Percentiles rank a stretch among this genome's conserved stretches.
Conservation (phyloP, 2,113 vertebrate species). For the Lamprotornis superbus region DNA sequence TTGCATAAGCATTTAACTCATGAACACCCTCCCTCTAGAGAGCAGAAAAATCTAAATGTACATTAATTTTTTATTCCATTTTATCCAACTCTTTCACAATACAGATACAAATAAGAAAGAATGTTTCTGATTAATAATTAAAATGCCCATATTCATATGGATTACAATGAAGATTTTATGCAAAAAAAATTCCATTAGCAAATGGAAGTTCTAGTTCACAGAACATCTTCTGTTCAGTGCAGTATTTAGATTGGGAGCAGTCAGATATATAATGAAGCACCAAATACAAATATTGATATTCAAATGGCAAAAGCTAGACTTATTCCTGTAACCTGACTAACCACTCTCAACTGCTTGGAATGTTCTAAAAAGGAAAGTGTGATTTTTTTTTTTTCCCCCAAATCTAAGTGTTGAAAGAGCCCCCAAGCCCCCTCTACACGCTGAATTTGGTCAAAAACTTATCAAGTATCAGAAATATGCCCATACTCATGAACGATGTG, state of each 20-base stretch:
- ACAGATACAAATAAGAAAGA: conserved; percentile 16
- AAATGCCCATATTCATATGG: conserved; percentile 35
- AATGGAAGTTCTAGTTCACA: conserved; percentile 22
- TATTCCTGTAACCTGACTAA: not conserved
- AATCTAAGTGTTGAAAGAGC: not conserved
- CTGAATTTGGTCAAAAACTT: not conserved
- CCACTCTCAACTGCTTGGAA: not conserved
- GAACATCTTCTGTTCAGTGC: not conserved
- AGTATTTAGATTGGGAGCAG: not conserved
- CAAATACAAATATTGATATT: not conserved
- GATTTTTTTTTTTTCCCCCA: not conserved
- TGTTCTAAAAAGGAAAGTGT: not conserved
- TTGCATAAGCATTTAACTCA: conserved; percentile 57
- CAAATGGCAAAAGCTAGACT: not conserved
- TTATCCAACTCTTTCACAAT: conserved; percentile 24
- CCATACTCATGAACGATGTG: not conserved
- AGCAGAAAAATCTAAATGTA: conserved; percentile 6
- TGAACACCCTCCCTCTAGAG: not conserved
- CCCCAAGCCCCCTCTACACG: rapidly evolving
- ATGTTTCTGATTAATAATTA: conserved; percentile 40
- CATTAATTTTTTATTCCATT: not conserved
- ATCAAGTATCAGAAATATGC: not conserved
- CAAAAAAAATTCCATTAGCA: not conserved
- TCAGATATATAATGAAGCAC: not conserved
- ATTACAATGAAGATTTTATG: conserved; percentile 10